Base-by-base conservation (phyloP, 2,888 invertebrate species). In the Andricus curvator region DNA sequence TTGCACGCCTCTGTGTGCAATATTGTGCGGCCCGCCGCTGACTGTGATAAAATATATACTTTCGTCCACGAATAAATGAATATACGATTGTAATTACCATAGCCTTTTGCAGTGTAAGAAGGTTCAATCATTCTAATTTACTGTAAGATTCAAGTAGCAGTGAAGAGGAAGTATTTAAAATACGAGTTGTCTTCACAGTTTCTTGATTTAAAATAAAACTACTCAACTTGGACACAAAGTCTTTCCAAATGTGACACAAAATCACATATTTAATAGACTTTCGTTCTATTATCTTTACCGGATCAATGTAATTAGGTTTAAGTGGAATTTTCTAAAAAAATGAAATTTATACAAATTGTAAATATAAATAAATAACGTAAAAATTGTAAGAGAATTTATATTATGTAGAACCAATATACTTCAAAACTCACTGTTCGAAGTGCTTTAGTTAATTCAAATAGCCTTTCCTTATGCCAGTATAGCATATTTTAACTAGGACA, bases 1-100 rank as follows among this genome's bases (percentile, higher is more conserved):
- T 85, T 78, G 66, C 80, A 79, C 79, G 81, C 82, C 83, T 83
- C 78, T 82, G 82, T 80, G 79, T 81, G 82, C 81, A 76, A 83
- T 67, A 81, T 84, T 81, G 83, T 86, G 85, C 85, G 86, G 86
- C 84, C 80, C 82, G 86, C 88, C 90, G 90, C 89, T 90, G 88
- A 91, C 92, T 92, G 92, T 92, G 92, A 92, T 92, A 92, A 89
- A 88, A 91, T 41, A 48, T 83, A 87, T 88, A 88, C 83, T 88
- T 88, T 88, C 84, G 84, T 86, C 85, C 83, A 86, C 86, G 83
- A 80, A 83, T 84, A 87, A 51, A 70, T 48, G 17, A 65, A 33
- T 65, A 33, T 41, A 74, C 33, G 74, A 74, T 33, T 51, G 33
- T 74, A 74, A 74, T 22, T 56, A 51, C n/a, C 22, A 33, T n/a